Evolutionary conservation across 1,140 invertebrate species (phyloP).

Genomic region (Harlomillsia oculata): DNA sequence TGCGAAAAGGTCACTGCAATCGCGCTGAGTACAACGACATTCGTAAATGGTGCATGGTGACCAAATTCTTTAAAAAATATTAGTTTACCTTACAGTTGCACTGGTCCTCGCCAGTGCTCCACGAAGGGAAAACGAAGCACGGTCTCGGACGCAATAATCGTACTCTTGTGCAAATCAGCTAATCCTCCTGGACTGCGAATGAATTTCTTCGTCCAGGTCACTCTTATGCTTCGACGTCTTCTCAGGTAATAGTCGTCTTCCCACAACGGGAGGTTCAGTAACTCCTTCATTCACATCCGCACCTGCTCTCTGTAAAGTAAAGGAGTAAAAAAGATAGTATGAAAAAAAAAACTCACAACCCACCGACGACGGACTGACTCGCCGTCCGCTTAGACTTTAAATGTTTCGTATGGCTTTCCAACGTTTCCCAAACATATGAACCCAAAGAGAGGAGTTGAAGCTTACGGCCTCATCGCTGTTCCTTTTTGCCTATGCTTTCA

Average conservation of each 20-base stretch:
- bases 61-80: not conserved
- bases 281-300: slow-evolving; percentile 16
- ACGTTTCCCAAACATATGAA: too few relatives aligned
- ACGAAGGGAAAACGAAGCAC: slow-evolving; percentile 1
- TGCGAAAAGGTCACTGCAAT: not conserved
- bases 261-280: slow-evolving; percentile 5
- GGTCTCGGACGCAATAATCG: slow-evolving; percentile 7
- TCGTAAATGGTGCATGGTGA: not conserved
- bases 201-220: not conserved
- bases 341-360: not conserved
- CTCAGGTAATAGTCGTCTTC: slow-evolving; percentile 6
- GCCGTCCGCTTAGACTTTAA: not conserved
- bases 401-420: not conserved
- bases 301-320: not conserved
- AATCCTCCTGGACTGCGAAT: not conserved
- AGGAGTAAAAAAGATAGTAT: not conserved
- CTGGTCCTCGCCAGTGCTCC: slow-evolving; percentile 21
- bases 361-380: not conserved
- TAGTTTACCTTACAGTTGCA: slow-evolving; percentile 23
- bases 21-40: not conserved
- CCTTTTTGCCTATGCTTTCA: not conserved
- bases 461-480: not conserved
- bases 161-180: too few relatives aligned
- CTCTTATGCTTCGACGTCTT: not conserved
- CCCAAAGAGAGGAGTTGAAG: too few relatives aligned